Base-by-base conservation (phyloP, 2,113 vertebrate genomes). In the Trematocara unimaculatum region DNA sequence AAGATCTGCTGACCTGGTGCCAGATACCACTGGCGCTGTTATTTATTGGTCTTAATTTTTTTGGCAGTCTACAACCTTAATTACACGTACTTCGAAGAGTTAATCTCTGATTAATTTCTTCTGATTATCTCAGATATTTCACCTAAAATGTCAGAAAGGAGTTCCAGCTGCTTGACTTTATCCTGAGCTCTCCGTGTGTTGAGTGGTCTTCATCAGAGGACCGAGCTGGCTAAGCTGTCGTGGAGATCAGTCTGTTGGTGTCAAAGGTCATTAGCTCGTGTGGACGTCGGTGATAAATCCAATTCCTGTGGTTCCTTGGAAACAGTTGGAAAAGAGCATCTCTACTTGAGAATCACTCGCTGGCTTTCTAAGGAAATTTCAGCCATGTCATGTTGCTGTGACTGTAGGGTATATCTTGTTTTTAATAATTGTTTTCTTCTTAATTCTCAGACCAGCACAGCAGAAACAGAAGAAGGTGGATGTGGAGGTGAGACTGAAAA, bases 401-500 rank as follows among this genome's bases (percentile, higher is more conserved):
- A 77, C 70, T 31, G 9, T 26, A 0, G 14, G 15, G 15, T 49
- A 49, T 47, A 53, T 35, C 9, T 17, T 51, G 33, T 40, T 40
- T 83, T 17, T 80, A 55, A 20, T 56, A 4, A 4, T 5, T 11
- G 40, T 7, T 58, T 31, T 70, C 8, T 62, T 64, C 14, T 80
- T 53, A 70, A 20, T 88, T 26, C 79, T 87, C 84, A 96, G 95
- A 86, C 70, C 9, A 53, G 70, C 4, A n/a, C 74, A 56, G 89
- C 86, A n/a, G 82, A 17, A 47, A 26, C 35, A 53, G 92, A 91
- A 38, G 90, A 89, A 42, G 86, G 35, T 29, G 92, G 38, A 67
- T 80, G 78, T 92, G 94, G 86, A 95, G 95, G 96, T 96, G 79
- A 94, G 96, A 78, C 64, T 55, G 51, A 0, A 58, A 80, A 31